Percentiles rank a stretch among this genome's conserved stretches.
Evolutionary conservation across 2,797 vertebrate species (phyloP).

Genomic region (Sebastes taczanowskii): DNA sequence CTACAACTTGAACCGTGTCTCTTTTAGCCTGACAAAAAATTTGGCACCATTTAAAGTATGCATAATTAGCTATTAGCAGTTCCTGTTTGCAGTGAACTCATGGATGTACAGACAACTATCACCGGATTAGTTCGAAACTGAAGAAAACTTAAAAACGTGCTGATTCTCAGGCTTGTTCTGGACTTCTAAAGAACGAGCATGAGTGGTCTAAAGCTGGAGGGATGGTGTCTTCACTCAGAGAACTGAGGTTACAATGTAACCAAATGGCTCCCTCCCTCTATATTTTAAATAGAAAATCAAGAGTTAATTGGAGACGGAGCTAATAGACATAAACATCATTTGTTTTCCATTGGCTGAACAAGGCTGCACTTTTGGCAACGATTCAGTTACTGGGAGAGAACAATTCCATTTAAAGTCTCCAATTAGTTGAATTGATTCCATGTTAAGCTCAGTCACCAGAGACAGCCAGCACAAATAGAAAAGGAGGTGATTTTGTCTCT

Average conservation of each 20-base stretch:
- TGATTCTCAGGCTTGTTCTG: background rate
- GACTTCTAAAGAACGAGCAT: background rate
- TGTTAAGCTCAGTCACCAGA: conserved; percentile 39
- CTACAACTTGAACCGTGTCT: background rate
- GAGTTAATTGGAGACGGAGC: conserved; percentile 4
- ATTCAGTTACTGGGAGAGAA: conserved; percentile 13
- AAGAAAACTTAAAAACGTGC: background rate
- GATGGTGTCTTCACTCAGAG: background rate
- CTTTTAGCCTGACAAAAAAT: background rate
- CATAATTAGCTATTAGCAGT: rapidly evolving
- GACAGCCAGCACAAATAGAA: conserved; percentile 28
- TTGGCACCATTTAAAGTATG: background rate
- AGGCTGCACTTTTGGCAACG: background rate
- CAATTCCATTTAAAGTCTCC: conserved; percentile 48
- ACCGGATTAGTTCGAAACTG: background rate
- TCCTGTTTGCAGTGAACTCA: background rate
- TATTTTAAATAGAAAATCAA: background rate
- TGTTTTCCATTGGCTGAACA: conserved; percentile 42
- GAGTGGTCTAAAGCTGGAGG: background rate
- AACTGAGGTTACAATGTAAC: background rate
- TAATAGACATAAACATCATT: background rate
- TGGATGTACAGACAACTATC: background rate
- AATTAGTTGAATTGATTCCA: conserved; percentile 53
- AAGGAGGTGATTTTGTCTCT: conserved; percentile 26
- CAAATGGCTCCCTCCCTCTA: background rate